Conservation (phyloP, 1,140 invertebrate species). For the Fopius arisanus region DNA sequence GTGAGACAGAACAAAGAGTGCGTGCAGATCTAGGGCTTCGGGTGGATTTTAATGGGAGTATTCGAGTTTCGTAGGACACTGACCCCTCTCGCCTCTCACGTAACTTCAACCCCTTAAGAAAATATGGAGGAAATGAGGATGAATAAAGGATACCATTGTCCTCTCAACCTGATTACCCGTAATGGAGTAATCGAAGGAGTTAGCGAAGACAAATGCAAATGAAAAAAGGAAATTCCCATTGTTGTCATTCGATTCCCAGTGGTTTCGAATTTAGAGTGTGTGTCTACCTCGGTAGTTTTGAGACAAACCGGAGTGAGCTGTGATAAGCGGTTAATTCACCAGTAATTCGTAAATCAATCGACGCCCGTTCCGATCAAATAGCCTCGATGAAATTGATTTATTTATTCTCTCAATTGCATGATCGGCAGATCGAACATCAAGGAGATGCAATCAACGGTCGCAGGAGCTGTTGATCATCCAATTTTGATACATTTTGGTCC, state of each 20-base stretch:
- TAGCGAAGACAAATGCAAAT: no score
- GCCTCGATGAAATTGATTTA: neutral
- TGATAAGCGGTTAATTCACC: neutral
- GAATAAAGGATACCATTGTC: neutral
- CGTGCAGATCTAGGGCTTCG: neutral
- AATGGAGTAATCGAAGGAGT: no score
- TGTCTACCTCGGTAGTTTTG: slow-evolving; percentile 48
- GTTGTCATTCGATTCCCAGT: slow-evolving; percentile 40
- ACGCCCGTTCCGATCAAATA: neutral
- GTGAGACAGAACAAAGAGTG: neutral
- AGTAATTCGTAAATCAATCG: neutral
- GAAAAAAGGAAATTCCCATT: slow-evolving; percentile 8
- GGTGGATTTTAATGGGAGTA: neutral
- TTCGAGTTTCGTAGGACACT: slow-evolving; percentile 34
- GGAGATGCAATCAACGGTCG: slow-evolving; percentile 17
- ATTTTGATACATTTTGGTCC: neutral
- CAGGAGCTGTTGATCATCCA: slow-evolving; percentile 8
- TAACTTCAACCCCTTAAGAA: neutral
- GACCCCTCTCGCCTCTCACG: slow-evolving; percentile 22
- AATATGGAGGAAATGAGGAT: neutral
- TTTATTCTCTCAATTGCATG: neutral
- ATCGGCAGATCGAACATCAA: neutral
- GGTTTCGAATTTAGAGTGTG: slow-evolving; percentile 63
- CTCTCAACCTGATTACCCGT: neutral
- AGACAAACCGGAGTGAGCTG: slow-evolving; percentile 24